These are phyloP conservation scores for Pteropus alecto DNA, from an alignment of 2,113 vertebrate genomes.

Conservation along the genomic window DNA sequence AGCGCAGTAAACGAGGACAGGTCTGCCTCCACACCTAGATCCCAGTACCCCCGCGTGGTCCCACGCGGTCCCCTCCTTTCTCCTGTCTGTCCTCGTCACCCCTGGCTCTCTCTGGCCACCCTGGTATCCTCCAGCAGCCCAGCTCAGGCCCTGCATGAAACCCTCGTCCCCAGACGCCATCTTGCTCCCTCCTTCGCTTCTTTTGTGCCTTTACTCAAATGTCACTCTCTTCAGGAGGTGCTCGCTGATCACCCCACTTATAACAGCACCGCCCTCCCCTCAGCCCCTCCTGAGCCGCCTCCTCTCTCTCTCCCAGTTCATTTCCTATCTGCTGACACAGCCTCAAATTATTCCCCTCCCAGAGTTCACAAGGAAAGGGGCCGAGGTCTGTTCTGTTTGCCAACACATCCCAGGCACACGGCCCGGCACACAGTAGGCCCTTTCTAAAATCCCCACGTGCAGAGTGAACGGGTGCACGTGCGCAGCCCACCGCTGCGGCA, in stretches of 20 bases:
- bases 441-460: not conserved
- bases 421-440: not conserved
- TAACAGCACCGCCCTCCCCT: not conserved
- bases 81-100: not conserved
- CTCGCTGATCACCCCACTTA: not conserved
- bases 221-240: not conserved
- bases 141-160: rapidly evolving
- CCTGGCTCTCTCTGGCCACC: rapidly evolving
- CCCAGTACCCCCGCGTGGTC: rapidly evolving
- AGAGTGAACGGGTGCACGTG: not conserved
- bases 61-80: not conserved
- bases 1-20: not conserved
- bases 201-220: not conserved
- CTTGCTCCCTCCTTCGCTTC: not conserved
- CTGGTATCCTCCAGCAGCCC: not conserved
- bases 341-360: not conserved
- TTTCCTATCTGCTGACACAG: not conserved
- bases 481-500: not conserved
- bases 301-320: not conserved
- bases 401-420: not conserved
- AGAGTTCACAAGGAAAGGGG: not conserved
- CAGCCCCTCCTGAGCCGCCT: not conserved
- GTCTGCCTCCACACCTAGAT: not conserved
- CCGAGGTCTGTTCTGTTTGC: not conserved
- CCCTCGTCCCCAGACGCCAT: not conserved